phyloP scores from a whole-genome alignment of 2,888 invertebrate genomes.

The Harmothoe impar region DNA sequence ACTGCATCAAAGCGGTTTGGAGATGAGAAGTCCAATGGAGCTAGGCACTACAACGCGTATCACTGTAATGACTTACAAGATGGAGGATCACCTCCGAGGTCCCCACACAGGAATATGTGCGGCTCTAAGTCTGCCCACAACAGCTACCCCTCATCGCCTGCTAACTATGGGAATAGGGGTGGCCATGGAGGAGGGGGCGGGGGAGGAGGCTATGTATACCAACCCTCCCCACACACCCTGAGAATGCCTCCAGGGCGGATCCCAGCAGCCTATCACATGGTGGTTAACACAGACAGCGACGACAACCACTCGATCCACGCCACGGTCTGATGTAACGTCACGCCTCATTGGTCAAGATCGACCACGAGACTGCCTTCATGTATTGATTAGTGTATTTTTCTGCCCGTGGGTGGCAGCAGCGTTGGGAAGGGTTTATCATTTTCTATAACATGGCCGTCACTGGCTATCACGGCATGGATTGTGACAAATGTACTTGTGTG shows the following conservation, averaged over 20 bases:
- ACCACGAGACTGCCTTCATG: not conserved
- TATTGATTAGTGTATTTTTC: not conserved
- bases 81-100: not conserved
- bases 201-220: slow-evolving; percentile 7
- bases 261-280: slow-evolving; percentile 51
- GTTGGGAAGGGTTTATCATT: not conserved
- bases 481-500: too few relatives aligned
- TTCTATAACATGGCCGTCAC: too few relatives aligned
- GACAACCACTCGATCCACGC: slow-evolving; percentile 53
- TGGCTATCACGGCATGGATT: too few relatives aligned
- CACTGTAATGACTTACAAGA: slow-evolving; percentile 15
- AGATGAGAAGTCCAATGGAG: slow-evolving; percentile 40
- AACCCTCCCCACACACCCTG: slow-evolving; percentile 25
- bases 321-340: slow-evolving; percentile 24
- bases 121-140: not conserved
- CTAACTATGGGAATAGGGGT: not conserved
- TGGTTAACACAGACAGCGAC: slow-evolving; percentile 49
- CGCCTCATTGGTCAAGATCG: not conserved
- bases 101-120: not conserved
- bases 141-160: slow-evolving; percentile 22
- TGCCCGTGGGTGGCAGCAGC: not conserved
- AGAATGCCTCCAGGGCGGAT: slow-evolving; percentile 45
- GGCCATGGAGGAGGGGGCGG: not conserved
- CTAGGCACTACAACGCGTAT: not conserved
- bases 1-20: not conserved